Evolutionary conservation across 1,140 invertebrate species (phyloP).

Genomic region (Tribolium castaneum): DNA sequence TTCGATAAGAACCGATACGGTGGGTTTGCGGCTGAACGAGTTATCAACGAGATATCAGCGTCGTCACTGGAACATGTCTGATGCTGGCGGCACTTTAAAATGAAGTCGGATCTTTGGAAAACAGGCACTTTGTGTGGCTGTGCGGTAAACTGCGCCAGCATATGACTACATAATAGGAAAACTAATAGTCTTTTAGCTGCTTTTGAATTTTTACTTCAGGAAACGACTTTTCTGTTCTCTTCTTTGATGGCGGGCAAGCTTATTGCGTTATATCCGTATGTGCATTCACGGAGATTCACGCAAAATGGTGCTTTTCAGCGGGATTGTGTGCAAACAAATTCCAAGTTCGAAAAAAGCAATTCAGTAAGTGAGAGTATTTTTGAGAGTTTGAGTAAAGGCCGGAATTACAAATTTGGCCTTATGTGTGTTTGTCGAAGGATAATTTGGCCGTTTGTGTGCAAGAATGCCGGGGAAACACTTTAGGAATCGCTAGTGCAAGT

Average conservation of each 20-base stretch:
- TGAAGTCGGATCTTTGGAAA: conserved; percentile 7
- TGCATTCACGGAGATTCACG: conserved; percentile 5
- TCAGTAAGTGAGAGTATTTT: neutral
- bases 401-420: neutral
- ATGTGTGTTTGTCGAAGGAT: neutral
- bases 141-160: conserved; percentile 2
- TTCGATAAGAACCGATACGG: conserved; percentile 27
- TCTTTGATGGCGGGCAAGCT: conserved; percentile 14
- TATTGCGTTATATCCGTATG: conserved; percentile 20
- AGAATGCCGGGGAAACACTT: neutral
- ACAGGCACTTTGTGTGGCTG: conserved; percentile 14
- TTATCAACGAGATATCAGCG: conserved; percentile 21
- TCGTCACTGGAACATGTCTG: neutral
- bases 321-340: neutral
- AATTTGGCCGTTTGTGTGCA: neutral
- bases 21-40: conserved; percentile 14
- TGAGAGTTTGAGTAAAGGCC: neutral
- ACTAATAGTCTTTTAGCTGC: conserved; percentile 34
- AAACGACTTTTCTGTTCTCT: conserved; percentile 4
- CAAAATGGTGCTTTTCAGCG: conserved; percentile 1
- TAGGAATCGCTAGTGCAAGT: neutral
- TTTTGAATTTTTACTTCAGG: conserved; percentile 9
- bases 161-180: conserved; percentile 6
- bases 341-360: too few species aligned
- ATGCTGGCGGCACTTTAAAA: conserved; percentile 26